phyloP scores from a whole-genome alignment of 2,888 invertebrate species.

The Odontothrips loti region DNA sequence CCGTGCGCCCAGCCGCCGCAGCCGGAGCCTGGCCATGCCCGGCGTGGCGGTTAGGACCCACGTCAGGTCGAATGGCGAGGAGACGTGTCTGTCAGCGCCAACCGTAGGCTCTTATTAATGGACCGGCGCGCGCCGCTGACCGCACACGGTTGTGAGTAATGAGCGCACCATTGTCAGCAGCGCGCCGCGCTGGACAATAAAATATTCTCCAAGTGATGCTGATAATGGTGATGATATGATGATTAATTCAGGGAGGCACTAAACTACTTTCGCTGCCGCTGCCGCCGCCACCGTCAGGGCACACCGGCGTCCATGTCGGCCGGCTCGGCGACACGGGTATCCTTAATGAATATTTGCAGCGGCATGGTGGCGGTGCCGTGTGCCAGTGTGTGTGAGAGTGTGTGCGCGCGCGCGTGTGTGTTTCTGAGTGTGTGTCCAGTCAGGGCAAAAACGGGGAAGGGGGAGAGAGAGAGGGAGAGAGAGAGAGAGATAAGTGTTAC shows the following conservation, averaged over 20 bases:
- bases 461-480: neutral
- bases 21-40: too few species aligned
- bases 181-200: neutral
- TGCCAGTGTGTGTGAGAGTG: too few species aligned
- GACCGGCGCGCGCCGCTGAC: neutral
- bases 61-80: too few species aligned
- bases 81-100: too few species aligned
- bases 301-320: neutral
- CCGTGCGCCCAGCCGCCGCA: too few species aligned
- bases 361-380: too few species aligned
- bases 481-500: neutral
- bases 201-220: neutral
- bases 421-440: neutral
- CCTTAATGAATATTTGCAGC: too few species aligned
- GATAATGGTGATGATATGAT: neutral
- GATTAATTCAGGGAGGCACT: neutral
- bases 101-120: neutral
- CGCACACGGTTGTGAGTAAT: neutral
- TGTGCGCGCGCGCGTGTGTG: neutral
- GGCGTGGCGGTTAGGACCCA: too few species aligned
- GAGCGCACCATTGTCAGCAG: neutral
- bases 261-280: neutral
- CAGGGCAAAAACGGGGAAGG: neutral
- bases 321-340: too few species aligned
- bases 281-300: neutral